Evolutionary conservation across 2,888 invertebrate species (phyloP).

Genomic region (Nephrotoma guestfalica): DNA sequence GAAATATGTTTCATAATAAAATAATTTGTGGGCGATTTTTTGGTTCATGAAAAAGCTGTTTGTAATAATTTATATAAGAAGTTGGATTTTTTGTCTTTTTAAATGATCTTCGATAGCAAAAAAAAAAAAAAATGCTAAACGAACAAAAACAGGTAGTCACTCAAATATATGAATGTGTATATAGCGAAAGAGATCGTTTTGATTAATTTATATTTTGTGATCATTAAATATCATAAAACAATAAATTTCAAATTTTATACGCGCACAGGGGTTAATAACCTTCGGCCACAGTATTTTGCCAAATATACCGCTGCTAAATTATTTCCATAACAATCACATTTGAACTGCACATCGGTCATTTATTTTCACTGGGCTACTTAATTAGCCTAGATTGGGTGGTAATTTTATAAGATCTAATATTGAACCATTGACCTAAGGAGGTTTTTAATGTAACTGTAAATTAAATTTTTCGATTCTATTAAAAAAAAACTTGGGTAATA

Average conservation of each 20-base stretch:
- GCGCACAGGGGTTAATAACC: no score
- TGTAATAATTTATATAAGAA: not conserved
- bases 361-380: no score
- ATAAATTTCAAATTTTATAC: not conserved
- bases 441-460: no score
- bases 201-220: not conserved
- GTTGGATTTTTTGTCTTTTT: not conserved
- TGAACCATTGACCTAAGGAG: no score
- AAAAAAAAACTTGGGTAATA: no score
- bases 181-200: not conserved
- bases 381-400: no score
- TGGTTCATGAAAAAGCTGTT: not conserved
- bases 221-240: not conserved
- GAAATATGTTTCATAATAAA: not conserved
- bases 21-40: not conserved
- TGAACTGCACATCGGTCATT: no score
- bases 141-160: not conserved
- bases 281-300: no score
- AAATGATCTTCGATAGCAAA: not conserved
- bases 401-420: no score
- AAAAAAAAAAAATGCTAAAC: not conserved
- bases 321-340: no score
- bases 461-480: no score
- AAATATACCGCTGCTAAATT: no score
- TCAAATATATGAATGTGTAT: not conserved